Conservation (phyloP, 2,113 vertebrate species). For the Elachura formosa region DNA sequence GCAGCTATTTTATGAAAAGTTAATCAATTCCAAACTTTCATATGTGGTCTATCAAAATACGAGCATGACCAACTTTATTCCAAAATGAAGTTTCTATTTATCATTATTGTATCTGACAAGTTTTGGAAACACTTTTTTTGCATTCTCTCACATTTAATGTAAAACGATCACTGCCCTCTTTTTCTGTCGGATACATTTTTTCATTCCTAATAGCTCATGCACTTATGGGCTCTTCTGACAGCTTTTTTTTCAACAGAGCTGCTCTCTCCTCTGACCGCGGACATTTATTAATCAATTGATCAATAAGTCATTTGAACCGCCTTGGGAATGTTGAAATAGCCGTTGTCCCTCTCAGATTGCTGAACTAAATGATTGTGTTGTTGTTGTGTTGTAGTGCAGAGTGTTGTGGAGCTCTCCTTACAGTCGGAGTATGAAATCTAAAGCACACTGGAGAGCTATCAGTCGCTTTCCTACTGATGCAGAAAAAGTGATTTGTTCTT, state of each 20-base stretch:
- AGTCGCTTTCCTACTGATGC: slow-evolving; percentile 22
- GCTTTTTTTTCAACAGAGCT: slow-evolving; percentile 49
- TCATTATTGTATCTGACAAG: slow-evolving; percentile 50
- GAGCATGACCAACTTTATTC: slow-evolving; percentile 8
- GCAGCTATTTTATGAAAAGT: slow-evolving; percentile 26
- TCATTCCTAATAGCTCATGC: slow-evolving; percentile 38
- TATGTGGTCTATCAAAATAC: slow-evolving; percentile 29
- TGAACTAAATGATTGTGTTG: slow-evolving; percentile 81
- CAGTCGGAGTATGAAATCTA: slow-evolving; percentile 66
- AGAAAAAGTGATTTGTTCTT: slow-evolving; percentile 21
- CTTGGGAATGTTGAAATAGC: slow-evolving; percentile 75
- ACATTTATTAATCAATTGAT: slow-evolving; percentile 80
- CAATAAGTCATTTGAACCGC: slow-evolving; percentile 80
- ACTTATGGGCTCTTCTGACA: slow-evolving; percentile 45
- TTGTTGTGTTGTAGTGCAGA: slow-evolving; percentile 82
- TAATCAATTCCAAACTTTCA: slow-evolving; percentile 53
- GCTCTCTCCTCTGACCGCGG: slow-evolving; percentile 66
- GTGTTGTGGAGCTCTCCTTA: slow-evolving; percentile 75
- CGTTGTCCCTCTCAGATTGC: slow-evolving; percentile 73
- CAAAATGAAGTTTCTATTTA: slow-evolving; percentile 27
- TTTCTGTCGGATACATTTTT: slow-evolving; percentile 42
- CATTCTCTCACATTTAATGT: slow-evolving; percentile 38
- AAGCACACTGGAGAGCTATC: slow-evolving; percentile 70
- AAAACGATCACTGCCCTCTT: slow-evolving; percentile 39
- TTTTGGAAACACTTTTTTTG: slow-evolving; percentile 37